Percentiles rank a stretch among this genome's conserved stretches.
Conservation (phyloP, 2,888 invertebrate genomes). For the Lepas anatifera region DNA sequence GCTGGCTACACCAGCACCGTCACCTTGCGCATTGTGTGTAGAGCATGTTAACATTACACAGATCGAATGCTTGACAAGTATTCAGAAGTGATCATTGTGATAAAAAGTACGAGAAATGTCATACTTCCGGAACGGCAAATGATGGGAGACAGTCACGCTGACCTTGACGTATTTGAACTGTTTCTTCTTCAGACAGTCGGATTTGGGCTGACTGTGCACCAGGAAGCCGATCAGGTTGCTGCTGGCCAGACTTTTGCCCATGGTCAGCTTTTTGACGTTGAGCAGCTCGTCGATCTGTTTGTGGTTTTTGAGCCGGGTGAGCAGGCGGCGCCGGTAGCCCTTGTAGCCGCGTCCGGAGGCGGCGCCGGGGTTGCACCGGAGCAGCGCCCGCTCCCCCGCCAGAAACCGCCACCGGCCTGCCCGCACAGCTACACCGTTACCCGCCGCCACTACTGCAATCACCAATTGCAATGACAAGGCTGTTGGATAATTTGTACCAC, state of each 20-base stretch:
- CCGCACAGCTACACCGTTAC: background rate
- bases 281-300: slow-evolving; percentile 1
- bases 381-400: background rate
- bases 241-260: background rate
- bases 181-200: background rate
- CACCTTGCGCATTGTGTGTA: too few species aligned
- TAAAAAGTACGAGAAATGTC: too few species aligned
- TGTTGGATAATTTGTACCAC: too few species aligned
- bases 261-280: slow-evolving; percentile 6
- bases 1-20: too few species aligned
- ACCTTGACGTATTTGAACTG: slow-evolving; percentile 8
- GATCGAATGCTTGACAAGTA: too few species aligned
- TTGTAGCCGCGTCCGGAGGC: background rate
- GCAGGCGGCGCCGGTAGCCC: slow-evolving; percentile 8
- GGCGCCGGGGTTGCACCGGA: background rate
- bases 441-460: too few species aligned
- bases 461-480: too few species aligned
- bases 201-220: background rate
- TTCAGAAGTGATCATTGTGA: too few species aligned
- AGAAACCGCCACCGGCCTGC: background rate
- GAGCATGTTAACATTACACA: too few species aligned
- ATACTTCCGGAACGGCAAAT: too few species aligned
- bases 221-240: background rate
- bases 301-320: background rate
- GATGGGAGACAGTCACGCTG: too few species aligned